Base-by-base conservation (phyloP, 2,888 invertebrate species). In the Cancer borealis region DNA sequence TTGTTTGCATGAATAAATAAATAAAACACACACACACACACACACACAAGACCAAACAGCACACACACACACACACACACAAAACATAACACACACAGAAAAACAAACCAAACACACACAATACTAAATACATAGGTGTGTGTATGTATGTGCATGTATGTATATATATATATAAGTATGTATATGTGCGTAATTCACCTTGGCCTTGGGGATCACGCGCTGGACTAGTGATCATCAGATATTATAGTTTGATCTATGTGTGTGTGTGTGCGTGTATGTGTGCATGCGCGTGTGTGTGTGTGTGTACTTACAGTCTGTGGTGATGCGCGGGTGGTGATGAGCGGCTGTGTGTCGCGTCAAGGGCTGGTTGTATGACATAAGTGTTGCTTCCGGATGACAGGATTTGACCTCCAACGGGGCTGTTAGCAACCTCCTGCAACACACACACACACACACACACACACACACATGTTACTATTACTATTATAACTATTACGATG, bases 341-440 rank as follows among this genome's bases (percentile, higher is more conserved):
- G 88, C n/a, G 95, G 93, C 47, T 93, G 94, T 10, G 91, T 49
- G 21, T 95, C 95, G 91, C 90, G 46, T 95, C 95, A 6, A 95
- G 49, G n/a, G 92, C 94, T 88, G 90, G 95, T 60, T 95, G 95
- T 8, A 95, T 88, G n/a, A 95, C 91, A 46, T 94, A 95, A 2
- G 95, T 94, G 79, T 87, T 95, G 17, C 92, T 88, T 30, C 94
- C 94, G 12, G 93, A 60, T 0, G 95, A 60, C 73, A 95, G 46
- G n/a, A 95, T 95, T 46, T 93, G 95, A 2, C 95, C 95, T 8
- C 95, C 91, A 4, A 94, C 94, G 26, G 94, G 92, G 47, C 94
- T 95, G 88, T 88, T 94, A 21, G 92, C 94, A 1, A 95, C 93
- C 79, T 95, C 95, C 95, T 95, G 92, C 5, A 45, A 79, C 30